Conservation (phyloP, 2,113 vertebrate genomes). For the Prunella fulvescens region DNA sequence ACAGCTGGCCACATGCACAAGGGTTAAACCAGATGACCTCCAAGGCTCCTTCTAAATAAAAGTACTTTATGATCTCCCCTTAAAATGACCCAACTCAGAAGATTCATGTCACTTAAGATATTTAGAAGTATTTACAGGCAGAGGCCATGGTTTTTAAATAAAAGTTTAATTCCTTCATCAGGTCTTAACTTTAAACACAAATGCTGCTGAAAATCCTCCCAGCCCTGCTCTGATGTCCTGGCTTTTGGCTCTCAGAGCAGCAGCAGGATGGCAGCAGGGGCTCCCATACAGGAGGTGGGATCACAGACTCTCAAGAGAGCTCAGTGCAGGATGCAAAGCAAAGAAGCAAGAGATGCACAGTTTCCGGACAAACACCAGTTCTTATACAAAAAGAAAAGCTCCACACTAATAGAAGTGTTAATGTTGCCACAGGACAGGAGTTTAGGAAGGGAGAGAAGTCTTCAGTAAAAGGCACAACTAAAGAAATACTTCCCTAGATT, state of each 20-base stretch:
- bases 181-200: conserved; percentile 55
- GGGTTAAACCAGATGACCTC: not conserved
- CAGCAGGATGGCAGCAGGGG: not conserved
- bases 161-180: conserved; percentile 70
- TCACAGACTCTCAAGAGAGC: not conserved
- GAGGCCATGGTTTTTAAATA: conserved; percentile 44
- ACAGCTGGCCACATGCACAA: not conserved
- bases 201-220: conserved; percentile 29
- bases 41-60: not conserved
- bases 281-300: conserved; percentile 17
- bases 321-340: conserved; percentile 36
- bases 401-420: not conserved
- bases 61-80: not conserved
- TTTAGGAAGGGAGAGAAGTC: conserved; percentile 32
- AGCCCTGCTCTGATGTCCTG: not conserved
- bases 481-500: not conserved
- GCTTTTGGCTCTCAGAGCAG: not conserved
- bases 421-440: conserved; percentile 8
- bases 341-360: conserved; percentile 3
- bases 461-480: conserved; percentile 50
- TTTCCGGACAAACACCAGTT: conserved; percentile 20
- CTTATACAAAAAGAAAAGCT: conserved; percentile 32
- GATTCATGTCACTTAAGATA: not conserved
- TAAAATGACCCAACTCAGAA: not conserved
- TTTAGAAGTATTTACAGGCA: not conserved